These are phyloP conservation scores for Plecturocebus donacophilus DNA, from an alignment of 2,113 vertebrate genomes.

Conservation along the genomic window DNA sequence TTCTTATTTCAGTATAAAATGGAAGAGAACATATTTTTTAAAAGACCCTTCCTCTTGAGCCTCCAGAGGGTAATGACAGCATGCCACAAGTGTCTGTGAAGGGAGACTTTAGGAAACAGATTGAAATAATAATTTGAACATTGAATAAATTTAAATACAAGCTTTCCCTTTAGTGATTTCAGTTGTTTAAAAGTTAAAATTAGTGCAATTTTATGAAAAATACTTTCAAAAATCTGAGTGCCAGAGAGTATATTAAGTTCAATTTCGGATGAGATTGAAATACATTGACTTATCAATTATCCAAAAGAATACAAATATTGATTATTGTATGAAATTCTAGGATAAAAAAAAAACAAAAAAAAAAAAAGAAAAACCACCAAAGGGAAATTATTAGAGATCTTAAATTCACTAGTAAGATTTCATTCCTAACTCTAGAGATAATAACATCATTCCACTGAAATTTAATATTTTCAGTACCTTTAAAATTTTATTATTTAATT, in stretches of 20 bases:
- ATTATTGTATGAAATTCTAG: not conserved
- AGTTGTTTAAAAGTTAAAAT: conserved; percentile 3
- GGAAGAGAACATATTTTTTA: not conserved
- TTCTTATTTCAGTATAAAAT: not conserved
- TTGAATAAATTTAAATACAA: not conserved
- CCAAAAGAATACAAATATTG: not conserved
- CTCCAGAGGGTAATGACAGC: not conserved
- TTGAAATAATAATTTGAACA: not conserved
- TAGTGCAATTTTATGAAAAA: not conserved
- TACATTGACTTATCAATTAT: not conserved
- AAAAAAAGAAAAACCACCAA: not conserved
- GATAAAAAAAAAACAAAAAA: not conserved
- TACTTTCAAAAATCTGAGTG: not conserved
- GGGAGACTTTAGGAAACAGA: not conserved
- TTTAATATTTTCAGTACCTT: not conserved
- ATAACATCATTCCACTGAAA: not conserved
- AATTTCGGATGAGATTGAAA: not conserved
- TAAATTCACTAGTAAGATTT: not conserved
- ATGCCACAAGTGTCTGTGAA: not conserved
- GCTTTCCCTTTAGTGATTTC: not conserved
- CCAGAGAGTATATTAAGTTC: not conserved
- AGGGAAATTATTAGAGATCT: not conserved
- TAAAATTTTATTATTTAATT: not conserved
- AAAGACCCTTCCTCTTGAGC: not conserved
- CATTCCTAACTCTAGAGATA: not conserved